Base-by-base conservation (phyloP, 1,140 invertebrate genomes). In the Ceratina japonica region DNA sequence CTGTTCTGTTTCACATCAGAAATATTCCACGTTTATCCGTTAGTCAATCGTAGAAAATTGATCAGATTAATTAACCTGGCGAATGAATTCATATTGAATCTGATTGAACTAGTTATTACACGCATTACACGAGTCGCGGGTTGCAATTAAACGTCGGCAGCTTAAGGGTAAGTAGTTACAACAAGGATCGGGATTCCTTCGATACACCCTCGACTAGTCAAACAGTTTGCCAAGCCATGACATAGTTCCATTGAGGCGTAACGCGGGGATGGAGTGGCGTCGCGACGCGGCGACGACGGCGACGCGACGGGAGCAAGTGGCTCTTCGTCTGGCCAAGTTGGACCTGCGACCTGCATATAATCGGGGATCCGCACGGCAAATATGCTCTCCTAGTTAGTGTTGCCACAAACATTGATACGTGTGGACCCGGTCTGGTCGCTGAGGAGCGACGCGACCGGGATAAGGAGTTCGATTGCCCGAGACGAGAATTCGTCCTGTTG, bases 351-450 rank as follows among this genome's bases (percentile, higher is more conserved):
- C 37, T 79, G 84, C 74, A 82, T 87, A 84, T 85, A 88, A 84
- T 73, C 65, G 71, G 82, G 82, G 37, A 89, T 90, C 83, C 82
- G 79, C 75, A 83, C 64, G 78, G 83, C 84, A 90, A 90, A 90
- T 90, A 90, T 87, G 85, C 88, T 82, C 78, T 85, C 37, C 83
- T 88, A 85, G 88, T 90, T 90, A 89, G 88, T 81, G 82, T 79
- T 78, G 78, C 81, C 80, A 85, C 88, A 89, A 90, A 90, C 89
- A 89, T 88, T 86, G 88, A 87, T 87, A 86, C 73, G 81, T 80
- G 71, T 44, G 37, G 37, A 44, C 37, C 37, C 5, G 59, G 69
- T 54, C 77, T 61, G 83, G 61, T 20, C 20, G 31, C 22, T 58
- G 64, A 31, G 66, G 65, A 44, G 37, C 37, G 37, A 44, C 37